A percentile compares a stretch with the other conserved stretches of the same genome.
These are phyloP conservation scores for Anagyrus pseudococci DNA, from an alignment of 2,888 invertebrate genomes.

Conservation along the genomic window DNA sequence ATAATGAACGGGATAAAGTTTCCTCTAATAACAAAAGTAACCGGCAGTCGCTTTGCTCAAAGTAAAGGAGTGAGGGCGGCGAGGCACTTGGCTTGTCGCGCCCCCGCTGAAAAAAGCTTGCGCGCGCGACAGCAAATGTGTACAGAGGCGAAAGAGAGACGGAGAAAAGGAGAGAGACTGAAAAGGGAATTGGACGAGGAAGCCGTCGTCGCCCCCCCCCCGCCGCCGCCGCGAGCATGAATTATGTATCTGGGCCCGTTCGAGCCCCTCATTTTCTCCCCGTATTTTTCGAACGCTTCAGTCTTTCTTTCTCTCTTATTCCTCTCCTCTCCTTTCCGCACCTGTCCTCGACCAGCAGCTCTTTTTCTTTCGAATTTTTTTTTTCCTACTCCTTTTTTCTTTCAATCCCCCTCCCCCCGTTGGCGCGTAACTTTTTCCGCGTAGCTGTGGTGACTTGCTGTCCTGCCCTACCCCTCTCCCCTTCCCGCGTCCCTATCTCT, in stretches of 20 bases:
- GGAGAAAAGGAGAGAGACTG: conserved; percentile 5
- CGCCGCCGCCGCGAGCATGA: too few relatives aligned
- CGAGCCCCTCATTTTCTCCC: conserved; percentile 28
- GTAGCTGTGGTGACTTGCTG: too few relatives aligned
- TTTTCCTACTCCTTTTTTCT: conserved; percentile 13
- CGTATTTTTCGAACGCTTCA: conserved; percentile 35
- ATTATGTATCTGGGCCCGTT: conserved; percentile 45
- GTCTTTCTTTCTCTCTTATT: conserved; percentile 3
- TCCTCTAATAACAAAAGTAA: conserved; percentile 48
- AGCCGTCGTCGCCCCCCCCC: conserved; percentile 19
- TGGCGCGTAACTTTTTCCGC: conserved; percentile 1
- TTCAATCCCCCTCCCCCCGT: conserved; percentile 9
- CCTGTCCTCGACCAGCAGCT: background rate
- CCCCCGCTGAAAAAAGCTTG: too few relatives aligned
- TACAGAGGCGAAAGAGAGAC: conserved; percentile 16
- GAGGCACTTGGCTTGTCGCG: too few relatives aligned
- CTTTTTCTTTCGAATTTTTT: conserved; percentile 6
- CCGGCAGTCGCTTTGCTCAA: conserved; percentile 37
- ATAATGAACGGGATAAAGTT: conserved; percentile 47
- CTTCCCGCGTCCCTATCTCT: too few relatives aligned
- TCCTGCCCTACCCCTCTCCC: too few relatives aligned
- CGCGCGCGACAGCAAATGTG: background rate
- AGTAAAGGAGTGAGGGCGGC: conserved; percentile 40
- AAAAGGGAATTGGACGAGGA: background rate
- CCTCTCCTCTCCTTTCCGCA: background rate